Conservation (phyloP, 2,113 vertebrate genomes). For the Varanus komodoensis region DNA sequence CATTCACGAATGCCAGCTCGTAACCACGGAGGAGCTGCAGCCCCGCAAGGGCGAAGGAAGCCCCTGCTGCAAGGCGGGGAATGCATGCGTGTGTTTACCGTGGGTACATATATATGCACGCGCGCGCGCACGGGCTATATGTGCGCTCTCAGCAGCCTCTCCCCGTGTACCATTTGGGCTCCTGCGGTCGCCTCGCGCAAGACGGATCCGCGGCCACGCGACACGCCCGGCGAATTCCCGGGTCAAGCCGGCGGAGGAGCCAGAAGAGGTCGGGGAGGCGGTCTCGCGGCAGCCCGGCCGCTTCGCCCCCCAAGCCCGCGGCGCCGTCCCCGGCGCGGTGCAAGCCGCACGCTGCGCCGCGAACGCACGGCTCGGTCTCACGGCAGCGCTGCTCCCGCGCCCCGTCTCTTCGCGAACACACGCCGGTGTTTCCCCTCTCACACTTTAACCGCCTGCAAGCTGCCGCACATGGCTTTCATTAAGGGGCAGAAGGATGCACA, state of each 20-base stretch:
- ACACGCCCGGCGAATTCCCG: neutral
- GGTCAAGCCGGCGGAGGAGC: neutral
- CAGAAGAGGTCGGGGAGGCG: neutral
- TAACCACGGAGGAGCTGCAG: neutral
- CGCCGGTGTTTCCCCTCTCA: neutral
- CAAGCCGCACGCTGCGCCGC: constrained; percentile 13
- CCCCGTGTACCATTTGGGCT: no score
- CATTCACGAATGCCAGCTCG: neutral
- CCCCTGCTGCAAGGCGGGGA: constrained; percentile 54
- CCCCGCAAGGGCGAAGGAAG: neutral
- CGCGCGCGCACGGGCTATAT: neutral
- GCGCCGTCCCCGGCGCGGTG: constrained; percentile 65
- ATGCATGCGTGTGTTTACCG: constrained; percentile 17
- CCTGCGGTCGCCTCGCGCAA: neutral
- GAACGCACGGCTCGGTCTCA: constrained; percentile 79
- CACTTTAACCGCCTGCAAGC: neutral
- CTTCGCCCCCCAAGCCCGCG: constrained; percentile 71
- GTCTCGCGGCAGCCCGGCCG: constrained; percentile 75
- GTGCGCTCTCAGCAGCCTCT: no score
- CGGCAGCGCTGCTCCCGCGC: constrained; percentile 43
- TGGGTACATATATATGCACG: neutral
- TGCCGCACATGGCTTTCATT: constrained; percentile 13
- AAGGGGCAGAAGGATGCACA: neutral
- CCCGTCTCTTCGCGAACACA: neutral
- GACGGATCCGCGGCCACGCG: neutral